Base-by-base conservation (phyloP, 2,888 invertebrate genomes). In the Rosalia funebris region DNA sequence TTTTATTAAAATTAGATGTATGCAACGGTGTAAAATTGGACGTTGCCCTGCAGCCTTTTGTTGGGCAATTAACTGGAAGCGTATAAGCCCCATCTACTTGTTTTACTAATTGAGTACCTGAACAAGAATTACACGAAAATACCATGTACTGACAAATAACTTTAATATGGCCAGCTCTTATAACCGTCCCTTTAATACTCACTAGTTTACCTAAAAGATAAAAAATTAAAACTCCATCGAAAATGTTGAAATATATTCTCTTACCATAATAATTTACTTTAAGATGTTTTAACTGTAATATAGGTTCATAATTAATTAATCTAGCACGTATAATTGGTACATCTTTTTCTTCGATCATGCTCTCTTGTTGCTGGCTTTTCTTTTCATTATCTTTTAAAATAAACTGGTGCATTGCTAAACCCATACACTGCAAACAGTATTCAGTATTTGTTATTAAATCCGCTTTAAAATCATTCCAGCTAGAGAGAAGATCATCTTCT, bases 151-250 rank as follows among this genome's bases (percentile, higher is more conserved):
- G 87, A 68, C 91, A 89, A 15, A 90, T 82, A 1, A 92, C 87
- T 61, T 90, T 90, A 0, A 90, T 85, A 74, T 88, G 88, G 11
- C 92, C 89, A 1, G 93, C 91, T 77, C 91, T 86, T 61, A 92
- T 91, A 0, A 96, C 92, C 37, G 93, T 93, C 0, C 96, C 96
- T 75, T 90, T 88, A 1, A 96, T 86, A 17, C 91, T 87, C 16
- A 94, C 88, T 66, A 96, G 78, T 80, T 91, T 91, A 2, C 89
- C 91, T 89, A 57, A 36, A 81, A 77, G 46, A 36, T 5, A 52
- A 57, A 47, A 42, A 32, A 53, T 41, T 57, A 12, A 19, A 34
- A 44, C 34, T 47, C 34, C 7, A 34, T 2, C 55, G 41, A 32
- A 44, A 46, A 39, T 36, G 44, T 53, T 31, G n/a, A n/a, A n/a